Conservation (phyloP, 2,888 invertebrate genomes). For the Cosmia pyralina region DNA sequence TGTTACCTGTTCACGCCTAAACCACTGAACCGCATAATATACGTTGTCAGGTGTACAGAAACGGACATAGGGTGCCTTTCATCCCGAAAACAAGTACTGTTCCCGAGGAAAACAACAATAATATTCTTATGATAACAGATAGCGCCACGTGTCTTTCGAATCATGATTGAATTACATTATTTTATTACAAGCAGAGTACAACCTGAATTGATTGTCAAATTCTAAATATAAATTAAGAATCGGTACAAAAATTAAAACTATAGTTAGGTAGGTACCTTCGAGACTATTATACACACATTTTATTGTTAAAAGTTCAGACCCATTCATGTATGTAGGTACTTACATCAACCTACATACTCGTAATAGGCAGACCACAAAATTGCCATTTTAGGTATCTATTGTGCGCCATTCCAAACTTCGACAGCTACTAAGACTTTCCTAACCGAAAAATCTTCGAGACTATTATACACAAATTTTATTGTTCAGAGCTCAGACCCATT, state of each 20-base stretch:
- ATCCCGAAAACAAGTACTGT: too few species aligned
- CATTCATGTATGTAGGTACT: not conserved
- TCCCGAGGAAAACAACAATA: too few species aligned
- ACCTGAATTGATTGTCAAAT: too few species aligned
- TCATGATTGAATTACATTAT: too few species aligned
- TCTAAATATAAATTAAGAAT: not conserved
- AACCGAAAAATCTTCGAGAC: constrained; percentile 18
- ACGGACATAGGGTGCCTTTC: too few species aligned
- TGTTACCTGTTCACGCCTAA: too few species aligned
- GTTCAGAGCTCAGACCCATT: not conserved
- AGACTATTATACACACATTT: not conserved
- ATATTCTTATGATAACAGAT: too few species aligned
- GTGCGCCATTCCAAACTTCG: constrained; percentile 9
- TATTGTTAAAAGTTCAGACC: not conserved
- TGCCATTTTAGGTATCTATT: not conserved
- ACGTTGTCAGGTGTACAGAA: too few species aligned
- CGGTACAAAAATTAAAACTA: not conserved
- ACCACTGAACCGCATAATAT: too few species aligned
- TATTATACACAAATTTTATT: not conserved
- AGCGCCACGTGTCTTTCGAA: too few species aligned
- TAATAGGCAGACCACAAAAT: not conserved
- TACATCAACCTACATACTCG: not conserved
- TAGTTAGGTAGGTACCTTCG: too few species aligned
- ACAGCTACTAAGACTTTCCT: constrained; percentile 3
- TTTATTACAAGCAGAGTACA: too few species aligned